Conservation (phyloP, 2,888 invertebrate genomes). For the Tipula confusa region DNA sequence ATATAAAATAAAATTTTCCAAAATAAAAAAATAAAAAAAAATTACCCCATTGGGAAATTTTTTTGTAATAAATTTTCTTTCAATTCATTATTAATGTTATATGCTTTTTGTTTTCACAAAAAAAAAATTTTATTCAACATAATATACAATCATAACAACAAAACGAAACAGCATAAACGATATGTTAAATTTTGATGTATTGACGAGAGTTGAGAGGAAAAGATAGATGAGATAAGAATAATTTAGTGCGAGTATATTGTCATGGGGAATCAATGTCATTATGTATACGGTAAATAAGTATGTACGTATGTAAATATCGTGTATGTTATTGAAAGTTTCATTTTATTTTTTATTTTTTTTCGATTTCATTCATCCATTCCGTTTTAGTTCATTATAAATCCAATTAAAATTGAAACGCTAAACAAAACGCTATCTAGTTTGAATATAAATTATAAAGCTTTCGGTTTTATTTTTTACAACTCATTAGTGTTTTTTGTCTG, state of each 20-base stretch:
- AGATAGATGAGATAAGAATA: neutral
- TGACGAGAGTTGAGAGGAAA: neutral
- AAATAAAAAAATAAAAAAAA: neutral
- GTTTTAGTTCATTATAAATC: neutral
- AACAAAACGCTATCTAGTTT: neutral
- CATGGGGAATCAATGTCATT: neutral
- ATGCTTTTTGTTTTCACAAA: neutral
- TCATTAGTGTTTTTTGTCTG: neutral
- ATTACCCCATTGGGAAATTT: conserved; percentile 25
- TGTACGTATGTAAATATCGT: neutral
- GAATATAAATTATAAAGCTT: neutral
- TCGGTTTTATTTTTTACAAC: neutral
- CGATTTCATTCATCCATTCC: neutral
- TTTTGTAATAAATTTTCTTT: conserved; percentile 8
- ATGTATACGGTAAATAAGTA: neutral
- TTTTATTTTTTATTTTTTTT: no score
- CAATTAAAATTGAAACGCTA: neutral
- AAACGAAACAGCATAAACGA: neutral
- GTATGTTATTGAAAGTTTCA: neutral
- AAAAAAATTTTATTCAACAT: neutral
- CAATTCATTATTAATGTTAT: conserved; percentile 5
- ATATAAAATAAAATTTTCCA: neutral
- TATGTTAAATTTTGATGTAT: conserved; percentile 25
- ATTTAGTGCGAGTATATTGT: neutral
- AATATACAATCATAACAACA: neutral